Evolutionary conservation across 2,113 vertebrate species (phyloP), one percentile per base, ranked within the genome.

Genomic region (Agelaius phoeniceus): DNA sequence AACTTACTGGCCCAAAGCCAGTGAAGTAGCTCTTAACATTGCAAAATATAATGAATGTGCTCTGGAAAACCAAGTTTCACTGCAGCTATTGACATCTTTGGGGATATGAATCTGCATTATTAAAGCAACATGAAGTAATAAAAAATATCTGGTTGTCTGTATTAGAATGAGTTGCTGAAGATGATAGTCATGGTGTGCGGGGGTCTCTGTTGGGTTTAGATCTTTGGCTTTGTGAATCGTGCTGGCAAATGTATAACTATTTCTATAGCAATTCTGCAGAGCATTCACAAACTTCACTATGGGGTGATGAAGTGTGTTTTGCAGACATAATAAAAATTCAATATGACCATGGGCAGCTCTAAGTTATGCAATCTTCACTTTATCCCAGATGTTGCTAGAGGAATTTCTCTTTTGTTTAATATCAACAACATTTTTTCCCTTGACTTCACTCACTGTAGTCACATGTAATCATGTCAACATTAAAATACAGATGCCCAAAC

Each of bases 331-430:
- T 49, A 61, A 87, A 95, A 93, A 96, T 66, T 92, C 68, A 57
- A 0, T 73, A 37, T 94, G 67, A 83, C 52, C 3, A 2, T 26
- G 31, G 52, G 61, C 69, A 94, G 35, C 48, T 93, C 39, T 74
- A 77, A 57, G 13, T 95, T 95, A 92, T 71, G 41, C 49, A 95
- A 68, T 76, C 83, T 90, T 91, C 66, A 66, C 27, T 87, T 89
- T 77, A 76, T 51, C 66, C 43, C 87, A 80, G 79, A 87, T 92
- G 31, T 44, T 92, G 23, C 41, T 67, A 91, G 58, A 94, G 16
- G 63, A 95, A 54, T 94, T 92, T 96, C 66, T 87, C 66, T 90
- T 95, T 92, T 74, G 48, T 73, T 95, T 93, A 91, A 73, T 78
- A 89, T 79, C 89, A 94, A 39, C 51, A 84, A 58, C 12, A 37